phyloP scores from a whole-genome alignment of 2,113 vertebrate species.

The Hemiscyllium ocellatum region DNA sequence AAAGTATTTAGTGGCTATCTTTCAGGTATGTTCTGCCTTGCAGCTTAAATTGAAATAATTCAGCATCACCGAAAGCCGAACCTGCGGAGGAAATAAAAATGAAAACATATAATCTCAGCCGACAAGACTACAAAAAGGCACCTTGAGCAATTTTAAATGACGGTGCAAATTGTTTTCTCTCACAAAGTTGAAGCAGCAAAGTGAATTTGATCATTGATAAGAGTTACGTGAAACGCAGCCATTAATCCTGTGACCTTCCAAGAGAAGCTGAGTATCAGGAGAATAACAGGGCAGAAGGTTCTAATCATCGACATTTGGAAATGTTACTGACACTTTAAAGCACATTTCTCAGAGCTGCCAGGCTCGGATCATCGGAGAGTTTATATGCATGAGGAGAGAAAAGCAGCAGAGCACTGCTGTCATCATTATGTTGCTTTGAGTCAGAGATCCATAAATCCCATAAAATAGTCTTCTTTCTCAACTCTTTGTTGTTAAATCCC shows the following conservation, averaged over 20 bases:
- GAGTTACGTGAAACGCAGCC: neutral
- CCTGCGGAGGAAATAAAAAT: neutral
- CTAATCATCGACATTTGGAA: conserved; percentile 7
- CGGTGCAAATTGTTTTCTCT: neutral
- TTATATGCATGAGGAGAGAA: neutral
- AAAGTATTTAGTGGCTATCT: neutral
- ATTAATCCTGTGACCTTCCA: neutral
- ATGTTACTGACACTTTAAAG: neutral
- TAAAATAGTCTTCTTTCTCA: neutral
- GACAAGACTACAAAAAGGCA: neutral
- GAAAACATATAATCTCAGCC: neutral
- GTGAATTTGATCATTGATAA: conserved; percentile 3
- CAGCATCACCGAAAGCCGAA: neutral
- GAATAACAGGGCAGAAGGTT: neutral
- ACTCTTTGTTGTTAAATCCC: neutral
- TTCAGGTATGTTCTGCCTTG: neutral
- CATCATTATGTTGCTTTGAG: neutral
- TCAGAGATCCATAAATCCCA: neutral
- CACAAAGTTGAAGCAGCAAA: neutral
- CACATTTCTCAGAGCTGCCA: neutral
- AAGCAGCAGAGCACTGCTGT: too few relatives aligned
- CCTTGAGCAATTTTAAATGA: conserved; percentile 9
- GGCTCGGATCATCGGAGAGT: neutral
- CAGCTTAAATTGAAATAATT: neutral
- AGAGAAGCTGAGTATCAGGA: neutral